phyloP scores from a whole-genome alignment of 2,888 invertebrate species.

The Apocheima hispidaria region DNA sequence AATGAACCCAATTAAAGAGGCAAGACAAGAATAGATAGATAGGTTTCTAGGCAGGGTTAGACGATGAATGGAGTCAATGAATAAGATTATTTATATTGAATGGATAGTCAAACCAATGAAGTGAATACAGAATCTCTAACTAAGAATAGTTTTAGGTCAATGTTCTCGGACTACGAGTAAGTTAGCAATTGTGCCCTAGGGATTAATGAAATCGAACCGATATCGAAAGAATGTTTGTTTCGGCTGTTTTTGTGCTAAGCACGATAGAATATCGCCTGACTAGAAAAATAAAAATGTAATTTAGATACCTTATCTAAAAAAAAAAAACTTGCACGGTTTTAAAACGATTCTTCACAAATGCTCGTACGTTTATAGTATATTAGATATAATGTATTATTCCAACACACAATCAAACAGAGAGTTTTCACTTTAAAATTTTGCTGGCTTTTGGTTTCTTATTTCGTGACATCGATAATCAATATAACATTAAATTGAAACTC shows the following conservation, averaged over 20 bases:
- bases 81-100: constrained; percentile 8
- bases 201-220: constrained; percentile 47
- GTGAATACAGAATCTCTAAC: constrained; percentile 19
- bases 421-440: neutral
- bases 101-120: constrained; percentile 12
- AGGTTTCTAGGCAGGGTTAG: neutral
- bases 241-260: constrained; percentile 39
- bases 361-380: neutral
- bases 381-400: neutral
- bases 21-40: neutral
- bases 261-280: constrained; percentile 43
- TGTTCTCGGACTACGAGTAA: constrained; percentile 23
- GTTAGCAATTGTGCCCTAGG: constrained; percentile 40
- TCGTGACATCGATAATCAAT: neutral
- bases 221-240: constrained; percentile 35
- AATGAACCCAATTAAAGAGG: neutral
- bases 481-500: neutral
- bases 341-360: constrained; percentile 6
- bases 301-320: constrained; percentile 23
- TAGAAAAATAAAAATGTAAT: constrained; percentile 44
- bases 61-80: constrained; percentile 12
- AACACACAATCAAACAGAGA: neutral
- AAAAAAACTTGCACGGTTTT: constrained; percentile 9
- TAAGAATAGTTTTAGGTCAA: constrained; percentile 29
- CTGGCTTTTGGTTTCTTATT: neutral